phyloP scores from a whole-genome alignment of 2,888 invertebrate genomes.

The Frankliniella intonsa region DNA sequence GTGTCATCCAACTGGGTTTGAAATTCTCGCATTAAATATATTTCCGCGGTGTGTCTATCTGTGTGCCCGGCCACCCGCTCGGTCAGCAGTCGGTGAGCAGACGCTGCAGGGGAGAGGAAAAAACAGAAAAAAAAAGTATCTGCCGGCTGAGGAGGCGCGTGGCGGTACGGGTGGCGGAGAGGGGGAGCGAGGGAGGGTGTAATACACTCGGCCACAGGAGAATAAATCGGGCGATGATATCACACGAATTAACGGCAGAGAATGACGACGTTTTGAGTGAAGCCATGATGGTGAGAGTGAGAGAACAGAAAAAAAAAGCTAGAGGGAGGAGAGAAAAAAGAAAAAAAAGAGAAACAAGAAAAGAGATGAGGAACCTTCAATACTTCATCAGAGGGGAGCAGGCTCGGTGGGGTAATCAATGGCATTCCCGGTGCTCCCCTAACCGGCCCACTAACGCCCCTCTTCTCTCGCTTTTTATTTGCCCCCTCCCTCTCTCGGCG shows the following conservation, averaged over 20 bases:
- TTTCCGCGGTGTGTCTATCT: too few species aligned
- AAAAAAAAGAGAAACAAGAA: background rate
- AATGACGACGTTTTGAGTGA: background rate
- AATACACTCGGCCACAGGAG: background rate
- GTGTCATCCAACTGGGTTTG: too few species aligned
- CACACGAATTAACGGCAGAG: background rate
- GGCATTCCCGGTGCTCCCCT: background rate
- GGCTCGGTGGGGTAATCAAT: background rate
- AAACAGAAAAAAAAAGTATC: too few species aligned
- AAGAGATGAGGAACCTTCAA: background rate
- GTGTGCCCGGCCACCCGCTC: too few species aligned
- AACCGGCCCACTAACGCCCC: background rate
- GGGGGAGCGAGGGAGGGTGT: background rate
- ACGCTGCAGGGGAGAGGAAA: too few species aligned
- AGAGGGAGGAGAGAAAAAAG: background rate
- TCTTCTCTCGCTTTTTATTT: constrained; percentile 9
- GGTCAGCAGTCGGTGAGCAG: too few species aligned
- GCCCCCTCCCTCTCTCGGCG: background rate
- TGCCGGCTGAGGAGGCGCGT: background rate
- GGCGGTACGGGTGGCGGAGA: background rate
- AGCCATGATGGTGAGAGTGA: background rate
- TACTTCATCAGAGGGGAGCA: background rate
- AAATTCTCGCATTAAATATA: too few species aligned
- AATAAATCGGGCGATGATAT: constrained; percentile 4
- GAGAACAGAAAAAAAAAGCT: background rate